Evolutionary conservation across 2,113 vertebrate species (phyloP).

Genomic region (Synchiropus splendidus): DNA sequence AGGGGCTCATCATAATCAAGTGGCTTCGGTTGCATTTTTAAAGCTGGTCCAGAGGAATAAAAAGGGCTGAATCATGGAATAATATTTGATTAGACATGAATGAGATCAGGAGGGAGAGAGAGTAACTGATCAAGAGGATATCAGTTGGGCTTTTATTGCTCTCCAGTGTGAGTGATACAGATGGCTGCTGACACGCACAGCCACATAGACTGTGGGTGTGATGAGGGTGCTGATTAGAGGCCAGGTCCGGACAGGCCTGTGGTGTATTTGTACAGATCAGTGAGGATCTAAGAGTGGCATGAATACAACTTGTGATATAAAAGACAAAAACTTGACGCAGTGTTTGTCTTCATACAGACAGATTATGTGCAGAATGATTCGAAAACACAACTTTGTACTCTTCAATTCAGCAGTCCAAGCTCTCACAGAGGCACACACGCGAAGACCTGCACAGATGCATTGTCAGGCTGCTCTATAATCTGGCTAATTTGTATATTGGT

Average conservation of each 20-base stretch:
- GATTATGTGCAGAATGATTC: background rate
- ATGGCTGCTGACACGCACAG: conserved; percentile 3
- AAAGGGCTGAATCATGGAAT: too few relatives aligned
- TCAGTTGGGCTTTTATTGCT: too few relatives aligned
- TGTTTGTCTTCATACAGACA: conserved; percentile 4
- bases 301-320: conserved; percentile 63
- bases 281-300: conserved; percentile 66
- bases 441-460: background rate
- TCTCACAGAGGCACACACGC: background rate
- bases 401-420: background rate
- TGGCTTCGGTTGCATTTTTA: too few relatives aligned
- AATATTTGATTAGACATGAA: too few relatives aligned
- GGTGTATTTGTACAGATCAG: conserved; percentile 63
- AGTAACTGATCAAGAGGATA: too few relatives aligned
- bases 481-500: conserved; percentile 59
- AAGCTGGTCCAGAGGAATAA: too few relatives aligned
- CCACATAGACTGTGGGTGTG: conserved; percentile 5
- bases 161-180: background rate
- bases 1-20: too few relatives aligned
- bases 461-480: conserved; percentile 53
- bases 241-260: conserved; percentile 53
- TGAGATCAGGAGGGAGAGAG: too few relatives aligned
- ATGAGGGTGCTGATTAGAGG: conserved; percentile 46
- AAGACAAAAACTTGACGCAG: conserved; percentile 44
- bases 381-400: conserved; percentile 7